Conservation (phyloP, 2,888 invertebrate genomes). For the Pharmacophagus antenor region DNA sequence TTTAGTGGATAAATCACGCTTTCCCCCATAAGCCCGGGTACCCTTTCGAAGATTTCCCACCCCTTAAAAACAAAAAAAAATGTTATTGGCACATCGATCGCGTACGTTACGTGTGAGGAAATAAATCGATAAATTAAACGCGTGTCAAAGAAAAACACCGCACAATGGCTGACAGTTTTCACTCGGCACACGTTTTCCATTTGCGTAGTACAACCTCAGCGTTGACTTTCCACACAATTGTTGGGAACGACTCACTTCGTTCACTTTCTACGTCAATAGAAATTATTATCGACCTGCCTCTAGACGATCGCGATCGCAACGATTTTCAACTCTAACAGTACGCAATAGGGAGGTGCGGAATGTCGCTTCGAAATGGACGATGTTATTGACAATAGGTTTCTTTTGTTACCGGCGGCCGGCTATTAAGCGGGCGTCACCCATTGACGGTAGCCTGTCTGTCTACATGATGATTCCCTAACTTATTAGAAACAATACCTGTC, state of each 20-base stretch:
- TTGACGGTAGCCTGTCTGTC: slow-evolving; percentile 30
- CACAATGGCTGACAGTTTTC: slow-evolving; percentile 48
- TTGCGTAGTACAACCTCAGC: slow-evolving; percentile 38
- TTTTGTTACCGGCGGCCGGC: slow-evolving; percentile 45
- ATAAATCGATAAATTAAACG: slow-evolving; percentile 7
- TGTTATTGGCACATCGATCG: too few species aligned
- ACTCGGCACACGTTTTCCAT: slow-evolving; percentile 58
- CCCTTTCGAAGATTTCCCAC: too few species aligned
- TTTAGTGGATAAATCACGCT: too few species aligned
- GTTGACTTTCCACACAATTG: slow-evolving; percentile 62
- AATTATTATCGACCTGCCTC: slow-evolving; percentile 38
- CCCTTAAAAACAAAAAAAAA: too few species aligned
- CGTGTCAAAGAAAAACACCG: slow-evolving; percentile 32
- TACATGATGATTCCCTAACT: slow-evolving; percentile 4
- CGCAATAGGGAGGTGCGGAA: slow-evolving; percentile 26
- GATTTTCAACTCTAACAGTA: slow-evolving; percentile 34
- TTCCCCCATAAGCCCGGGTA: too few species aligned
- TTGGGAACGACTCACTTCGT: slow-evolving; percentile 55
- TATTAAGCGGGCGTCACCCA: slow-evolving; percentile 39
- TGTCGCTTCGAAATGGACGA: slow-evolving; percentile 34
- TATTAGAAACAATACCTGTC: not conserved
- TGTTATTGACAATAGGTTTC: slow-evolving; percentile 53
- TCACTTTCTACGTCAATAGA: slow-evolving; percentile 55
- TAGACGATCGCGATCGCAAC: slow-evolving; percentile 10
- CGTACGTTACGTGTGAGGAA: not conserved